Conservation (phyloP, 2,888 invertebrate species). For the Macrosoma leucophasiata region DNA sequence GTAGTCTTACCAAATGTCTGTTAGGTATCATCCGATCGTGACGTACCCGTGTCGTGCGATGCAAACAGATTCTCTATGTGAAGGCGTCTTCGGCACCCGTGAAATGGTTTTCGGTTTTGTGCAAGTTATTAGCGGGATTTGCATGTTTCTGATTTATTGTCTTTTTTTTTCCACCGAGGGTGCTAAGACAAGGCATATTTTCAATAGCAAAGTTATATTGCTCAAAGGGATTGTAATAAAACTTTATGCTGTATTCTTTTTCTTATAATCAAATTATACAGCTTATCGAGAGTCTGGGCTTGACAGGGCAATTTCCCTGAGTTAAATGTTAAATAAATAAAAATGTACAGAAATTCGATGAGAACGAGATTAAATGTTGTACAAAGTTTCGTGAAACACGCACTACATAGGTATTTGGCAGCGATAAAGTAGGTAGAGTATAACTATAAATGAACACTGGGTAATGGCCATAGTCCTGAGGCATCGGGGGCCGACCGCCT, state of each 20-base stretch:
- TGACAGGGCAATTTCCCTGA: constrained; percentile 5
- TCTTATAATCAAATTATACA: constrained; percentile 7
- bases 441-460: too few relatives aligned
- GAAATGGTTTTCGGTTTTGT: constrained; percentile 74
- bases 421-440: too few relatives aligned
- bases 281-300: background rate
- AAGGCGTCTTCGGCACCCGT: constrained; percentile 54
- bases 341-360: too few relatives aligned
- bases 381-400: too few relatives aligned
- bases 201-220: constrained; percentile 28
- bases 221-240: constrained; percentile 29
- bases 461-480: too few relatives aligned
- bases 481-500: too few relatives aligned
- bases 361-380: too few relatives aligned
- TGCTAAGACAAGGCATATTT: constrained; percentile 28
- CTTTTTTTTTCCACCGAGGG: too few relatives aligned
- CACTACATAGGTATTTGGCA: too few relatives aligned
- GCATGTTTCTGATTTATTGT: constrained; percentile 74
- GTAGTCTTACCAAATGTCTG: too few relatives aligned
- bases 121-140: constrained; percentile 74
- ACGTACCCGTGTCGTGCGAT: constrained; percentile 17
- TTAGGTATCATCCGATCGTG: too few relatives aligned
- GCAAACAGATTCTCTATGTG: constrained; percentile 18
- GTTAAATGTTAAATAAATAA: too few relatives aligned
- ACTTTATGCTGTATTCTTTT: constrained; percentile 25